Percentiles rank a stretch among this genome's conserved stretches.
phyloP scores from a whole-genome alignment of 2,797 vertebrate species.

The Rhadinocentrus ornatus region DNA sequence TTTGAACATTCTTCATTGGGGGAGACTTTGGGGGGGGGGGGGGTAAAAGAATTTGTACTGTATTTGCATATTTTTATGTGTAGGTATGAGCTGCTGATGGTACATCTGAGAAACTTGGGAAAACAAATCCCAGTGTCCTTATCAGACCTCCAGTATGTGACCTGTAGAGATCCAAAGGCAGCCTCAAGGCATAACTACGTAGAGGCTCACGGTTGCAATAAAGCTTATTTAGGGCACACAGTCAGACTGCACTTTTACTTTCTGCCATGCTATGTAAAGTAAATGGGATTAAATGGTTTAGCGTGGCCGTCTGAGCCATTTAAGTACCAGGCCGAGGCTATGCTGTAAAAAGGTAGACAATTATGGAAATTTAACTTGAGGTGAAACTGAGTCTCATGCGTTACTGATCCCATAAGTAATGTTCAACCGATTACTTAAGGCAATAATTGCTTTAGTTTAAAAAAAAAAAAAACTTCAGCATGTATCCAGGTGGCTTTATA shows the following conservation, averaged over 20 bases:
- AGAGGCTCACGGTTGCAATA: slow-evolving; percentile 26
- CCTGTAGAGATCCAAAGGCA: slow-evolving; percentile 16
- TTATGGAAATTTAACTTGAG: slow-evolving; percentile 21
- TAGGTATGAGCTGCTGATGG: slow-evolving; percentile 5
- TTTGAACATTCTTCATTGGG: slow-evolving; percentile 80
- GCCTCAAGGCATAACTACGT: no score
- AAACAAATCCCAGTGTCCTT: slow-evolving; percentile 38
- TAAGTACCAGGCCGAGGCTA: slow-evolving; percentile 13
- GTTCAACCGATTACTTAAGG: neutral
- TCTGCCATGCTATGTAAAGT: slow-evolving; percentile 57
- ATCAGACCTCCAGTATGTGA: slow-evolving; percentile 42
- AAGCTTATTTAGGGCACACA: slow-evolving; percentile 47
- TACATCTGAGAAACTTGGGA: slow-evolving; percentile 23
- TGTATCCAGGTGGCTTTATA: neutral
- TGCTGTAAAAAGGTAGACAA: slow-evolving; percentile 10
- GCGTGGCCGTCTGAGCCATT: slow-evolving; percentile 45
- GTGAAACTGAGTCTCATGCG: slow-evolving; percentile 13
- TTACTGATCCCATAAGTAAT: slow-evolving; percentile 13
- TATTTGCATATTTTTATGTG: neutral
- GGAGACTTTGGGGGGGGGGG: neutral
- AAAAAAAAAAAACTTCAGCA: neutral
- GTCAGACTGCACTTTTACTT: slow-evolving; percentile 56
- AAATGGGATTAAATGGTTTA: slow-evolving; percentile 65
- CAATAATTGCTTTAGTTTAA: neutral
- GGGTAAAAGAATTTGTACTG: slow-evolving; percentile 16